A percentile compares a stretch with the other conserved stretches of the same genome.
Conservation (phyloP, 1,140 invertebrate genomes). For the Aleiodes sp. region DNA sequence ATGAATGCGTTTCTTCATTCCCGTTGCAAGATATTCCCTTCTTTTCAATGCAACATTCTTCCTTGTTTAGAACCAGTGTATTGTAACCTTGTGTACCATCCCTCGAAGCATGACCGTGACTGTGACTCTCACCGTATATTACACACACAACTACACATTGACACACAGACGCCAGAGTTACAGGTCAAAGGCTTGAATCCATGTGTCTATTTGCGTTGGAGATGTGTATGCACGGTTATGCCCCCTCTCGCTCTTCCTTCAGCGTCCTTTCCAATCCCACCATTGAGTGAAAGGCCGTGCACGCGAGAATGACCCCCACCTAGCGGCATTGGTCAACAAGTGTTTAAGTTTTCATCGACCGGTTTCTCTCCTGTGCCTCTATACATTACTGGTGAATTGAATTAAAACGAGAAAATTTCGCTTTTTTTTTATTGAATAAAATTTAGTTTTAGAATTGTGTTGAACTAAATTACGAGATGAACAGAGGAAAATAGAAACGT, state of each 20-base stretch:
- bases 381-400: too few relatives aligned
- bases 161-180: neutral
- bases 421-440: too few relatives aligned
- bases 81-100: constrained; percentile 2
- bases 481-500: too few relatives aligned
- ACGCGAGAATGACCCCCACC: constrained; percentile 15
- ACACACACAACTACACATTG: constrained; percentile 3
- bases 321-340: constrained; percentile 21
- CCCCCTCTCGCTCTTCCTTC: too few relatives aligned
- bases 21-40: too few relatives aligned
- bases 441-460: too few relatives aligned
- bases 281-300: constrained; percentile 26
- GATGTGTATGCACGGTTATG: neutral
- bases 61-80: neutral
- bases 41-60: too few relatives aligned
- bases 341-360: constrained; percentile 27
- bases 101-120: constrained; percentile 38
- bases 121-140: constrained; percentile 30
- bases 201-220: constrained; percentile 19
- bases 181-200: constrained; percentile 18
- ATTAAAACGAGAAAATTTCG: too few relatives aligned
- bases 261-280: neutral
- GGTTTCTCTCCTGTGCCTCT: too few relatives aligned
- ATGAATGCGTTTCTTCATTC: too few relatives aligned
- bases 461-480: too few relatives aligned